Conservation (phyloP, 2,113 vertebrate genomes). For the Paradoxurus hermaphroditus region DNA sequence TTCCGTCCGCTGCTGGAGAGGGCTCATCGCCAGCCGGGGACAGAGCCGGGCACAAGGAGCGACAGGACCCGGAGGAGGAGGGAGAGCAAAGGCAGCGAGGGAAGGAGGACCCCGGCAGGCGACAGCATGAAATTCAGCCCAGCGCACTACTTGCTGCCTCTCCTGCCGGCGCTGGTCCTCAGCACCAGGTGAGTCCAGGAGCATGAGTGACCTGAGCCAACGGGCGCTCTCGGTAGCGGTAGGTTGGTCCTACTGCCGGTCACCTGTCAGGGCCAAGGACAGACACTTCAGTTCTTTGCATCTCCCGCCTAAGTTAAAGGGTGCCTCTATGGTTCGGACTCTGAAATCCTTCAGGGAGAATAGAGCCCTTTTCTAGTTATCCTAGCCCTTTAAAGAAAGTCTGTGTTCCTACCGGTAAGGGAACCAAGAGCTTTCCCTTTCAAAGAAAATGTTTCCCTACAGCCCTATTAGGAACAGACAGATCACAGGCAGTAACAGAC, state of each 20-base stretch:
- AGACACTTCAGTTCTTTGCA: not conserved
- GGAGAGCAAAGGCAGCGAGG: not conserved
- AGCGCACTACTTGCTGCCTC: constrained; percentile 80
- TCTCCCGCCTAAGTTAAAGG: constrained; percentile 49
- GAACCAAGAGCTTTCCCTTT: not conserved
- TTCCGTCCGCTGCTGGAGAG: not conserved
- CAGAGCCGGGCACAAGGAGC: not conserved
- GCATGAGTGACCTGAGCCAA: not conserved
- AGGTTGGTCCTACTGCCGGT: not conserved
- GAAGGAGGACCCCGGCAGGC: not conserved
- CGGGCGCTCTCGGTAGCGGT: not conserved
- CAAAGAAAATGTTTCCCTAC: constrained; percentile 9
- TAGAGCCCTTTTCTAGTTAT: not conserved
- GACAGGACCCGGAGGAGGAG: not conserved
- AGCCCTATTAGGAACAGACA: not conserved
- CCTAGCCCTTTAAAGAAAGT: not conserved
- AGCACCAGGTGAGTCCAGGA: constrained; percentile 83
- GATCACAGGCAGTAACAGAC: not conserved
- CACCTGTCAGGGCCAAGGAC: not conserved
- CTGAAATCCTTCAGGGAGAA: not conserved
- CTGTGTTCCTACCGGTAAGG: not conserved
- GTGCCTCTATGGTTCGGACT: not conserved
- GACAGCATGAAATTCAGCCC: constrained; percentile 81
- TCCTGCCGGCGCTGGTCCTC: constrained; percentile 79
- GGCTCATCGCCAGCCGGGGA: not conserved